These are phyloP conservation scores for Tychaedon coryphoeus DNA, from an alignment of 2,113 vertebrate genomes.

Conservation along the genomic window DNA sequence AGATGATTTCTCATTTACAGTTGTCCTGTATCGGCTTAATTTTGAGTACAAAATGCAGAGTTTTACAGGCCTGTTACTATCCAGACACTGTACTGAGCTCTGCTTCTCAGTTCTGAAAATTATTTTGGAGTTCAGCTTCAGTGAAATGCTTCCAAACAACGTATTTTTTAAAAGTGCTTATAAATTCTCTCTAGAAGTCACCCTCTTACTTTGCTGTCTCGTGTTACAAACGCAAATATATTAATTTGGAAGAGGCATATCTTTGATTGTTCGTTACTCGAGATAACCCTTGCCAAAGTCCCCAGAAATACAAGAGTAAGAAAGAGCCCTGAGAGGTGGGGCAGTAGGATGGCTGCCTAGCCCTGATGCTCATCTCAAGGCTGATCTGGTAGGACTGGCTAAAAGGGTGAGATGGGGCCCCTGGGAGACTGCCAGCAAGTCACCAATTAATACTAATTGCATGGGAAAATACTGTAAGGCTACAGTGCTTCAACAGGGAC, in stretches of 20 bases:
- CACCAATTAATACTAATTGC: constrained; percentile 55
- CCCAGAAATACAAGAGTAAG: neutral
- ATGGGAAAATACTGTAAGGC: neutral
- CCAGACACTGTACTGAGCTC: neutral
- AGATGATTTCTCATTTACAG: neutral
- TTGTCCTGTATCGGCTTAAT: neutral
- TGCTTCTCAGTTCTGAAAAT: neutral
- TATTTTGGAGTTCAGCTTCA: neutral
- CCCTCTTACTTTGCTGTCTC: neutral
- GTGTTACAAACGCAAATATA: neutral
- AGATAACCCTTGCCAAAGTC: neutral
- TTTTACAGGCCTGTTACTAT: neutral
- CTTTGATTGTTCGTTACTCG: neutral
- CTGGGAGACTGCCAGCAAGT: neutral
- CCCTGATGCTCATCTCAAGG: neutral
- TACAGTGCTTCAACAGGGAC: neutral
- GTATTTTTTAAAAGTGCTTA: neutral
- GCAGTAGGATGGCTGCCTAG: neutral
- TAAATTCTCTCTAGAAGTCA: neutral
- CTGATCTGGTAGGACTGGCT: neutral
- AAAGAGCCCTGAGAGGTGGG: neutral
- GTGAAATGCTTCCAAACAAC: neutral
- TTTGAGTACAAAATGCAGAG: neutral
- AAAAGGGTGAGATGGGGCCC: neutral
- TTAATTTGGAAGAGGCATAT: neutral